phyloP scores from a whole-genome alignment of 2,113 vertebrate species.

The Poeciliopsis occidentalis region DNA sequence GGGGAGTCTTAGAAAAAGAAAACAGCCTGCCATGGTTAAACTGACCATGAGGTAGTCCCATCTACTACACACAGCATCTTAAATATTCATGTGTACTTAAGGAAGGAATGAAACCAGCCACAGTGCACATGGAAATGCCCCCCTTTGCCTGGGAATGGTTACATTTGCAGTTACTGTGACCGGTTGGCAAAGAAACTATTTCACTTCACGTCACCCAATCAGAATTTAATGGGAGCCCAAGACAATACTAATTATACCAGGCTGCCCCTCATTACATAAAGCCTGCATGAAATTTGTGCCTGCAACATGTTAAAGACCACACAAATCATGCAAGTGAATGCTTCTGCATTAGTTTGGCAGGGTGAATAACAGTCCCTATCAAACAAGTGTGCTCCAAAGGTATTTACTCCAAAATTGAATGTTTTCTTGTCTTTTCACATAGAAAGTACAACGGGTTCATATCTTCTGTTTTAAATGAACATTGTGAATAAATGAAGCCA shows the following conservation, averaged over 20 bases:
- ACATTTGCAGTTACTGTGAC: slow-evolving; percentile 54
- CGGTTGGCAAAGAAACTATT: slow-evolving; percentile 55
- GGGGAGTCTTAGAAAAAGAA: slow-evolving; percentile 36
- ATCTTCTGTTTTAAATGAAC: too few relatives aligned
- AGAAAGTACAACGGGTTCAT: too few relatives aligned
- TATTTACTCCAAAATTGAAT: too few relatives aligned
- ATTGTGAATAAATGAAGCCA: too few relatives aligned
- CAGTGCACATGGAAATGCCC: slow-evolving; percentile 33
- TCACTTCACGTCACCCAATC: slow-evolving; percentile 61
- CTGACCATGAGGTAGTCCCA: slow-evolving; percentile 68
- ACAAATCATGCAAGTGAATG: slow-evolving; percentile 1
- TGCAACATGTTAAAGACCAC: slow-evolving; percentile 34
- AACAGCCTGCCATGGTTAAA: slow-evolving; percentile 65
- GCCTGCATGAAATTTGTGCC: slow-evolving; percentile 43
- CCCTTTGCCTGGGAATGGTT: slow-evolving; percentile 31
- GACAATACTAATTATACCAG: slow-evolving; percentile 59
- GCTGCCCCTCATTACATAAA: slow-evolving; percentile 55
- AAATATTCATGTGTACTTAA: slow-evolving; percentile 64
- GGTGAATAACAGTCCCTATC: too few relatives aligned
- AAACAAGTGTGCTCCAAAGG: too few relatives aligned
- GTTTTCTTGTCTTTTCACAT: too few relatives aligned
- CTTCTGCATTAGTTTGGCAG: background rate
- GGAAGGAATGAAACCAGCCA: slow-evolving; percentile 48
- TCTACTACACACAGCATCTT: slow-evolving; percentile 43
- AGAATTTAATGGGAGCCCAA: slow-evolving; percentile 53